phyloP scores from a whole-genome alignment of 2,113 vertebrate species.

The Archocentrus centrarchus region DNA sequence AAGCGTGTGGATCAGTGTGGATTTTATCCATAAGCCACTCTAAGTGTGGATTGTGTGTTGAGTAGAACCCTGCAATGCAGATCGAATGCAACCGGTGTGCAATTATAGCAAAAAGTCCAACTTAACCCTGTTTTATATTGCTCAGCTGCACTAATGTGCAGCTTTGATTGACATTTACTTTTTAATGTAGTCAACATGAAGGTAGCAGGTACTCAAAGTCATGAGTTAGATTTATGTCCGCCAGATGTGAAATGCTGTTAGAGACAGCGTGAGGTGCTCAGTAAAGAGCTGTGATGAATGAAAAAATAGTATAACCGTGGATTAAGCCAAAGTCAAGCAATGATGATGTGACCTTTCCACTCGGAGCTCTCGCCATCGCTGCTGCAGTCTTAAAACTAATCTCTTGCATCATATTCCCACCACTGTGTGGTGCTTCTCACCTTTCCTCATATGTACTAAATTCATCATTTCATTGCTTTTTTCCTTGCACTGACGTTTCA shows the following conservation, averaged over 20 bases:
- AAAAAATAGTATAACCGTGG: background rate
- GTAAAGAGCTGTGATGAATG: background rate
- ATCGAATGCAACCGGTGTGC: background rate
- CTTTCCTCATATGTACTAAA: background rate
- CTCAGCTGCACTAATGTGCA: background rate
- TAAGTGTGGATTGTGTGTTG: background rate
- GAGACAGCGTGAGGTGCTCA: background rate
- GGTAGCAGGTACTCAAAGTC: background rate
- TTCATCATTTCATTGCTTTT: too few species aligned
- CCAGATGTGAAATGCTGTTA: background rate
- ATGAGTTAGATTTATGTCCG: conserved; percentile 2
- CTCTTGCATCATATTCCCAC: conserved; percentile 6
- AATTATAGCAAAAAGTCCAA: background rate
- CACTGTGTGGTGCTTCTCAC: background rate
- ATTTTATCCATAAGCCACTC: background rate
- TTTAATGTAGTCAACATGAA: background rate
- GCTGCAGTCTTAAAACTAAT: conserved; percentile 11
- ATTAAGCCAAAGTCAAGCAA: conserved; percentile 28
- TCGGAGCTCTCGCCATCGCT: background rate
- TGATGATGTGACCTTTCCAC: conserved; percentile 24
- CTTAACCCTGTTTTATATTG: conserved; percentile 7
- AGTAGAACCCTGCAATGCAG: background rate
- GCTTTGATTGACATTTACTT: conserved; percentile 4
- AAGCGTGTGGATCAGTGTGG: background rate
- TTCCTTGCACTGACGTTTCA: background rate